These are phyloP conservation scores for Columbina picui DNA, from an alignment of 2,113 vertebrate genomes.

Conservation along the genomic window DNA sequence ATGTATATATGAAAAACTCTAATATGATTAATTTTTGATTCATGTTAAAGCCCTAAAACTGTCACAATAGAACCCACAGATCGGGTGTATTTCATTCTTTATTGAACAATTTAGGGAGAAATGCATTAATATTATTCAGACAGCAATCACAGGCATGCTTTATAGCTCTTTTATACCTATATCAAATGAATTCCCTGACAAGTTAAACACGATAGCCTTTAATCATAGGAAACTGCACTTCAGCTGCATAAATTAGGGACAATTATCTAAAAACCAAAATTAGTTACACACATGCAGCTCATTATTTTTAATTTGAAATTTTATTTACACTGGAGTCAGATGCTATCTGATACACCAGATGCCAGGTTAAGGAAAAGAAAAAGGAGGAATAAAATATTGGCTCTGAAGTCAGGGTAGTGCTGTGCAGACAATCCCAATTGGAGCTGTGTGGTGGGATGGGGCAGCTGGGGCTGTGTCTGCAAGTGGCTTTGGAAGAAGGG, in stretches of 20 bases:
- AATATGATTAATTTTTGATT: constrained; percentile 56
- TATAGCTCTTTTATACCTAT: constrained; percentile 70
- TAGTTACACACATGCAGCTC: constrained; percentile 68
- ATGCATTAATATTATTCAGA: constrained; percentile 64
- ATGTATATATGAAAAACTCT: constrained; percentile 22
- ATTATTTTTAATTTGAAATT: constrained; percentile 72
- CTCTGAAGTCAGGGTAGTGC: background rate
- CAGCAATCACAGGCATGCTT: constrained; percentile 57
- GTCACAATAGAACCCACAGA: constrained; percentile 26
- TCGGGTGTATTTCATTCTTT: constrained; percentile 65
- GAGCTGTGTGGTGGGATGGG: background rate
- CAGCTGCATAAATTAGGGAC: constrained; percentile 74
- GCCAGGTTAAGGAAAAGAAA: background rate
- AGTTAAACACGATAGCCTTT: constrained; percentile 70
- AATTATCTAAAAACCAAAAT: constrained; percentile 66
- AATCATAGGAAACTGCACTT: constrained; percentile 70
- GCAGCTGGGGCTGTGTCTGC: accelerated
- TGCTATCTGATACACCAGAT: constrained; percentile 52
- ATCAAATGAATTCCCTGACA: constrained; percentile 74
- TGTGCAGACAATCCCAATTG: background rate
- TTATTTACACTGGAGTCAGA: constrained; percentile 44
- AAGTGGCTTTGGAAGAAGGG: background rate
- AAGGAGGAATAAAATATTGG: background rate
- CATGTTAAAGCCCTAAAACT: constrained; percentile 28
- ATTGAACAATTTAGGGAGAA: constrained; percentile 63